A percentile compares a stretch with the other conserved stretches of the same genome.
Conservation (phyloP, 2,797 vertebrate species). For the Sciurus vulgaris region DNA sequence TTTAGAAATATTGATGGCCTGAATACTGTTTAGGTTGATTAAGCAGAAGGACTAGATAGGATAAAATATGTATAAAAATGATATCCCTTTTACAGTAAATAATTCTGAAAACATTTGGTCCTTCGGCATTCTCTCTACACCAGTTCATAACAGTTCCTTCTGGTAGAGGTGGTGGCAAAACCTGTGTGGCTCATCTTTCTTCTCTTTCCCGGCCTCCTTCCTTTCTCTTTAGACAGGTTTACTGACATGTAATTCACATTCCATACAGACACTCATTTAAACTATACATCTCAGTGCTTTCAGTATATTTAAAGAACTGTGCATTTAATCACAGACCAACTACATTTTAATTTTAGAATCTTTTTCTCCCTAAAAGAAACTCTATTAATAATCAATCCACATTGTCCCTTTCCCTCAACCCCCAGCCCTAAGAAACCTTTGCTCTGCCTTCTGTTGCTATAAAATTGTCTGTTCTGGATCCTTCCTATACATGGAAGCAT, state of each 20-base stretch:
- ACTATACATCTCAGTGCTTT: neutral
- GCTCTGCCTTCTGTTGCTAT: constrained; percentile 20
- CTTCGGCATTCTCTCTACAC: neutral
- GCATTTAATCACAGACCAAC: neutral
- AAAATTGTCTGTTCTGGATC: constrained; percentile 6
- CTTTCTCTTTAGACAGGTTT: constrained; percentile 3
- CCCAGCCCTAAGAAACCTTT: neutral
- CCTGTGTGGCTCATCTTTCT: neutral
- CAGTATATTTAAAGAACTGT: neutral
- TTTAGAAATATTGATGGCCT: constrained; percentile 14
- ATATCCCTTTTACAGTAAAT: neutral
- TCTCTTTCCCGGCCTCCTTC: neutral
- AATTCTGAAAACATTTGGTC: constrained; percentile 28
- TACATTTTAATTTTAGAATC: constrained; percentile 8
- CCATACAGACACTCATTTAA: neutral
- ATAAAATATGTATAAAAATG: neutral
- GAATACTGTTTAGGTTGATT: neutral
- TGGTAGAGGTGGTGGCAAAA: neutral
- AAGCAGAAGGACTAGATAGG: neutral
- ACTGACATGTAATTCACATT: constrained; percentile 16
- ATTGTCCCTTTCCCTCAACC: neutral
- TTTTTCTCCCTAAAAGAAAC: neutral
- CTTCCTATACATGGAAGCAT: neutral
- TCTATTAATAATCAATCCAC: neutral
- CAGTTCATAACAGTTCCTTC: neutral